phyloP scores from a whole-genome alignment of 2,888 invertebrate species.

The Epicampocera succincta region DNA sequence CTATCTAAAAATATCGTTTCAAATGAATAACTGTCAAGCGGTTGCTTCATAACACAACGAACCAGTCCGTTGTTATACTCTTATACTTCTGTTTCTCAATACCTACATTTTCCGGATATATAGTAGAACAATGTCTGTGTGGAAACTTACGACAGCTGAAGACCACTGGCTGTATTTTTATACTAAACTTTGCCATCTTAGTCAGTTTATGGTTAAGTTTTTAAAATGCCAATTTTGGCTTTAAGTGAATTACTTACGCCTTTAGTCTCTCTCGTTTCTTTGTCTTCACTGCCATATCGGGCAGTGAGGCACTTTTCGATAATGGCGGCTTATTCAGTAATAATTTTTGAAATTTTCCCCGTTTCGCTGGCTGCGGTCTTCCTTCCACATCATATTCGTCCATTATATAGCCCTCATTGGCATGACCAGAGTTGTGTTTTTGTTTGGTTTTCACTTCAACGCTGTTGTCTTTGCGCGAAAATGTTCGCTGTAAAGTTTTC shows the following conservation, averaged over 20 bases:
- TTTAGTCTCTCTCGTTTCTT: conserved; percentile 87
- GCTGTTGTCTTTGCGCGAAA: conserved; percentile 82
- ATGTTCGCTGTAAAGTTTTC: conserved; percentile 82
- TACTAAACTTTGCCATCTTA: no score
- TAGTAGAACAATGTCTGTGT: no score
- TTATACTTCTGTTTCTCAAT: no score
- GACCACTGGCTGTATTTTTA: no score
- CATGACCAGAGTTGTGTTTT: conserved; percentile 63
- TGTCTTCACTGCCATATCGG: conserved; percentile 89
- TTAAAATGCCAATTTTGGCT: not conserved
- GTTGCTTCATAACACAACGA: no score
- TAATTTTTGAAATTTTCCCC: conserved; percentile 74
- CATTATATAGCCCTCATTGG: conserved; percentile 76
- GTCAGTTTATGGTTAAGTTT: not conserved
- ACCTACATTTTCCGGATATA: no score
- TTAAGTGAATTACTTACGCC: conserved; percentile 84
- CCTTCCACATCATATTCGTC: conserved; percentile 72
- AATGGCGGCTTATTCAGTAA: conserved; percentile 83
- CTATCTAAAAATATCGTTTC: no score
- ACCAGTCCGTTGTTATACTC: no score
- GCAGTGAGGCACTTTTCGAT: conserved; percentile 92
- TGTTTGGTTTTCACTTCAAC: conserved; percentile 43
- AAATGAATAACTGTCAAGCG: no score
- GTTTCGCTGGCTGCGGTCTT: conserved; percentile 60
- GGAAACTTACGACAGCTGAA: no score